phyloP scores from a whole-genome alignment of 2,113 vertebrate genomes.

The Prionailurus bengalensis region DNA sequence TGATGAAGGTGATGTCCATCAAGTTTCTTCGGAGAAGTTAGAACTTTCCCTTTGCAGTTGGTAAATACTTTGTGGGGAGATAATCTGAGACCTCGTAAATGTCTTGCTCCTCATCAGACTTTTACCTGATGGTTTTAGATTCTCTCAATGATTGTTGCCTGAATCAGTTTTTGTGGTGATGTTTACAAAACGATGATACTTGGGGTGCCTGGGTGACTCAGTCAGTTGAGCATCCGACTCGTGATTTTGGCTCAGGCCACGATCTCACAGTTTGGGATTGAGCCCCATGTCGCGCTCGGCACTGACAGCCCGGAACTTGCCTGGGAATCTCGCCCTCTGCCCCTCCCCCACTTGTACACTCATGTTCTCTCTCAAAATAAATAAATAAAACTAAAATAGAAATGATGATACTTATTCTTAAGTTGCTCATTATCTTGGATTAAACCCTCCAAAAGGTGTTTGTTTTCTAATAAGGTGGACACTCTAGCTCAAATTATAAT shows the following conservation, averaged over 20 bases:
- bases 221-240: too few relatives aligned
- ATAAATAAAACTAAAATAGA: neutral
- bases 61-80: neutral
- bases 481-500: neutral
- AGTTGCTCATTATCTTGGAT: neutral
- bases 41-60: neutral
- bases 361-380: too few relatives aligned
- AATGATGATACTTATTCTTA: neutral
- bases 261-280: too few relatives aligned
- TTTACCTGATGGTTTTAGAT: neutral
- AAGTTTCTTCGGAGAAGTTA: constrained; percentile 2
- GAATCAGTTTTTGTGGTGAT: neutral
- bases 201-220: too few relatives aligned
- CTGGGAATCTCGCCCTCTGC: too few relatives aligned
- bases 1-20: neutral
- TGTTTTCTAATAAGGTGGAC: neutral
- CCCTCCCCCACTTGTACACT: too few relatives aligned
- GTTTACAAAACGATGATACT: neutral
- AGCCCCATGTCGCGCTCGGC: too few relatives aligned
- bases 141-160: neutral
- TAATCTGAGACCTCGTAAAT: neutral
- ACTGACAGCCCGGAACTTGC: too few relatives aligned
- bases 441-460: neutral
- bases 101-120: neutral
- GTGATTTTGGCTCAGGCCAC: too few relatives aligned